phyloP scores from a whole-genome alignment of 2,888 invertebrate genomes.

The Zele albiditarsus region DNA sequence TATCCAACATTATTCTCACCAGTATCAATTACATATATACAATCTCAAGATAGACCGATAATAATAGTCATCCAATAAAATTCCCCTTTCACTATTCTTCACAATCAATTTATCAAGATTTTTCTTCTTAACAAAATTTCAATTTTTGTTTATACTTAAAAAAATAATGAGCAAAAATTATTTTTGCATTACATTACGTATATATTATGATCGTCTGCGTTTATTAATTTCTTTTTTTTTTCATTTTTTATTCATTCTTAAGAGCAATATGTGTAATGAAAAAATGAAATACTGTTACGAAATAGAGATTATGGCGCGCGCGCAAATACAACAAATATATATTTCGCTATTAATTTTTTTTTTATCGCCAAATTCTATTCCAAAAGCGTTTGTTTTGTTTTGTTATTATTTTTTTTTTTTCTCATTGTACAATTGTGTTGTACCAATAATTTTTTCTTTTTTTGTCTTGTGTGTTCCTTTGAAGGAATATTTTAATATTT shows the following conservation, averaged over 20 bases:
- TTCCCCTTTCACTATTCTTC: conserved; percentile 19
- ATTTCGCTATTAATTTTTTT: neutral
- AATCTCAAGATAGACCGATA: conserved; percentile 55
- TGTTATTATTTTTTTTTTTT: neutral
- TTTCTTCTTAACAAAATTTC: conserved; percentile 15
- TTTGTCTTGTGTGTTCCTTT: conserved; percentile 49
- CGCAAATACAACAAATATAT: neutral
- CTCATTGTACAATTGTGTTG: neutral
- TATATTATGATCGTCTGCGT: conserved; percentile 15
- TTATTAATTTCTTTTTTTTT: conserved; percentile 1
- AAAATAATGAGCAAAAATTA: conserved; percentile 34
- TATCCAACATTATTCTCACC: conserved; percentile 40
- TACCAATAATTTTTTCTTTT: neutral
- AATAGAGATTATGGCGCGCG: neutral
- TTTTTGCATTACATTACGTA: conserved; percentile 30
- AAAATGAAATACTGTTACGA: conserved; percentile 12
- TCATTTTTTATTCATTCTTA: conserved; percentile 13
- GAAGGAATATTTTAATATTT: conserved; percentile 54
- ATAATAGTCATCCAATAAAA: conserved; percentile 40
- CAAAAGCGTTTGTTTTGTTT: neutral
- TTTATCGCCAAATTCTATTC: neutral
- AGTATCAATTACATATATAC: conserved; percentile 67
- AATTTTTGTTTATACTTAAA: conserved; percentile 25
- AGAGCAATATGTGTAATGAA: neutral
- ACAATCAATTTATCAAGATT: conserved; percentile 3